Evolutionary conservation across 2,888 invertebrate species (phyloP), one percentile per base, ranked within the genome.

Genomic region (Ditylenchus weischeri): DNA sequence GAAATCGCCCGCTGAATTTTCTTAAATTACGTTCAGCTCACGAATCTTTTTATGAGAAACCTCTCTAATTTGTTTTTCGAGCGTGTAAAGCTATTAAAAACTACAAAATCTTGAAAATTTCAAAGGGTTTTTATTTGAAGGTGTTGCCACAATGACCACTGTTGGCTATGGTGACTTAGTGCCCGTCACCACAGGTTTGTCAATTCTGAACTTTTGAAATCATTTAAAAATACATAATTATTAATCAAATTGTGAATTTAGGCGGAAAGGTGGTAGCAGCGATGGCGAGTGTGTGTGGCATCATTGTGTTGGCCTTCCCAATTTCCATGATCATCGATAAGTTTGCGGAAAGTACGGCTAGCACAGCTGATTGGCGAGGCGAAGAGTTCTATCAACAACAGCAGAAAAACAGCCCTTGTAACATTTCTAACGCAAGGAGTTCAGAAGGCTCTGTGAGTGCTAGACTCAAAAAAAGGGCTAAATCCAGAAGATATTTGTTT

Each of bases 291-390:
- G 79, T 81, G 8, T 81, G 81, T 64, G 81, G 81, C 48, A 80
- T 80, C 64, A 81, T 80, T 50, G 72, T 67, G 23, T 49, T 67
- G 43, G 81, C 81, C 38, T 81, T 81, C 72, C 81, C 81, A 19
- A 81, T 81, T 60, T 79, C 79, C 4, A 79, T 81, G 80, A 81
- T 81, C 38, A 78, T 81, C 66, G 81, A 81, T 69, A 81, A 81
- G 57, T 81, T 81, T 65, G 81, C 81, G 57, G 80, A 80, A 66
- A 74, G 74, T 54, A 80, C 80, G 0, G 74, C 76, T n/a, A 61
- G 49, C 43, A 43, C 43, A 43, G 43, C 43, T 43, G 43, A 43
- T 43, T 43, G 43, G 43, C 43, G 43, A 15, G 43, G 43, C 43
- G 13, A 43, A 43, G 43, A 43, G 15, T 43, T 43, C 43, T 43